Conservation (phyloP, 2,113 vertebrate species). For the Gnathochromis pfefferi region DNA sequence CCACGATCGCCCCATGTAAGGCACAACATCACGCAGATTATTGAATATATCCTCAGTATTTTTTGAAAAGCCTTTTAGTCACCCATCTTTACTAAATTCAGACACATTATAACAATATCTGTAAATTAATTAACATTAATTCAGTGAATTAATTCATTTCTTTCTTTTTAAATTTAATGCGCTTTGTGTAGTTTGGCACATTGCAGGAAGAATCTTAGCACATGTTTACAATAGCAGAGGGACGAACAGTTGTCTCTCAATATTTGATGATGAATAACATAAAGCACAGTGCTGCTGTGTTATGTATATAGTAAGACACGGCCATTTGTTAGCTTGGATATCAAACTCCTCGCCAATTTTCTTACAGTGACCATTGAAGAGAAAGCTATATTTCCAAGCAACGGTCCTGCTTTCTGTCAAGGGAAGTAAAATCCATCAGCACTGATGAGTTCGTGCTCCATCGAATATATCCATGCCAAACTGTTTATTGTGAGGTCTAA, state of each 20-base stretch:
- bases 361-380: not conserved
- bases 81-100: not conserved
- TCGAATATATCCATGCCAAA: conserved; percentile 41
- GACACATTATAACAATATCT: not conserved
- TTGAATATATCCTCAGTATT: not conserved
- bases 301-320: not conserved
- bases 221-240: not conserved
- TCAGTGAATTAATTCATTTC: not conserved
- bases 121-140: not conserved
- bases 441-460: conserved; percentile 59
- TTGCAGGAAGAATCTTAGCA: not conserved
- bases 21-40: not conserved
- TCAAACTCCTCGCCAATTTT: not conserved
- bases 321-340: not conserved
- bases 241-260: not conserved
- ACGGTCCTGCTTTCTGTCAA: conserved; percentile 21
- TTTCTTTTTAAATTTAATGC: not conserved
- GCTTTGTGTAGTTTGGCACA: not conserved
- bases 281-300: not conserved
- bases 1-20: not conserved
- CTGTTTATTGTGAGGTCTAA: conserved; percentile 47
- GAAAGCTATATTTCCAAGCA: conserved; percentile 1
- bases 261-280: not conserved
- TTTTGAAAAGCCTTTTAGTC: not conserved
- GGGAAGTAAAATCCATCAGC: conserved; percentile 61